Evolutionary conservation across 2,888 invertebrate genomes (phyloP), one percentile per base, ranked within the genome.

Genomic region (Marronus borbonicus): DNA sequence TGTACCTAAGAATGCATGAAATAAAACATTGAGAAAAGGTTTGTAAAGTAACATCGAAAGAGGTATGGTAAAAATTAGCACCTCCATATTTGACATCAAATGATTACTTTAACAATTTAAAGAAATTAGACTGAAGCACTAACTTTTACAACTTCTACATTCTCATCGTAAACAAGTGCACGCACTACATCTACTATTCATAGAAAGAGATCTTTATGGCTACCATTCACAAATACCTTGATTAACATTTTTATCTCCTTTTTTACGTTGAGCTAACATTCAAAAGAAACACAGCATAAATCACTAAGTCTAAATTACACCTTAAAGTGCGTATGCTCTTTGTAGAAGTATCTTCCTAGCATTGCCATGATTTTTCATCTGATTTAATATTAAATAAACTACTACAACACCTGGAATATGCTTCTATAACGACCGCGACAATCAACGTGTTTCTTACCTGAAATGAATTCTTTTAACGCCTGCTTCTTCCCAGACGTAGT

Each of bases 381-480:
- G 31, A 31, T 31, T 3, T 31, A 31, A 31, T 4, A 2, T 17
- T 31, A 74, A 36, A 52, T 58, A 28, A 44, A 44, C 8, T 12
- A 44, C 44, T 10, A 44, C 44, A 2, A 10, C 44, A 10, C 12
- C 44, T 12, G 44, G 44, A 44, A 44, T 44, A 44, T 44, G 2
- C 44, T 44, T 44, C 44, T 44, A 44, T 12, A 44, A 44, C 8
- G 44, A 2, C 12, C 44, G 44, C 12, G 44, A 44, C 12, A 44
- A 8, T 8, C 10, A 12, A 44, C 44, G 44, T 49, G 60, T 28
- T 24, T 49, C 84, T 87, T 89, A 94, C 94, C 94, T 88, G 93
- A 90, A 82, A 94, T 90, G 85, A 96, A 95, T 89, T 97, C 97
- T 90, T 96, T 96, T 20, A 94, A 93, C 80, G 92, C 89, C 82